Base-by-base conservation (phyloP, 1,140 invertebrate genomes). In the Eumeta japonica region DNA sequence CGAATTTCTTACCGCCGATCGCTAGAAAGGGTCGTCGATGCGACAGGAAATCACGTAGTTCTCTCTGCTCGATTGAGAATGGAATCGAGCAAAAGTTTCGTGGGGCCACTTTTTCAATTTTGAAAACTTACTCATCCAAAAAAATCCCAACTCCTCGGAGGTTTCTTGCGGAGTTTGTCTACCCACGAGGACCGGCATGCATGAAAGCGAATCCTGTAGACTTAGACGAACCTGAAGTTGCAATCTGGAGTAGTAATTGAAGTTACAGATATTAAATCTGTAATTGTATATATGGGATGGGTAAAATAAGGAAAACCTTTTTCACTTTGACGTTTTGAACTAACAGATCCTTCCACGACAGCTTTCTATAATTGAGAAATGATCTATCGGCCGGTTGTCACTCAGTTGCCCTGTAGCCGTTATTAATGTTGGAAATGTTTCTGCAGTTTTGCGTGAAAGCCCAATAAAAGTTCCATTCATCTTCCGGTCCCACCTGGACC, bases 381-480 rank as follows among this genome's bases (percentile, higher is more conserved):
- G 90, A 74, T 93, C 93, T 12, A 93, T 92, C 28, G 90, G 61
- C 58, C 95, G 92, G 77, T 92, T 88, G 68, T 95, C 92, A 38
- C 83, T 82, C 80, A 95, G 85, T 41, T n/a, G n/a, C n/a, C n/a
- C 92, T 78, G 62, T 92, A 93, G 9, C 92, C 90, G 60, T 83
- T 89, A 48, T 96, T 92, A 1, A 94, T 84, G 58, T 89, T 93
- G 53, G 96, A 97, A 37, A 97, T 83, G 55, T 83, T 90, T 37
- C 92, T 77, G 45, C 91, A 92, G 3, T 89, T 94, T 48, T 87
- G 83, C 2, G 92, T 92, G 12, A 86, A 88, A 1, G 92, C 90
- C 93, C 94, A 97, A 66, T 96, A 96, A 62, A 96, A 90, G 62
- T 97, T 92, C 93, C 93, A 97, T 47, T 95, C 90, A 58, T 94